A percentile compares a stretch with the other conserved stretches of the same genome.
Evolutionary conservation across 2,888 invertebrate genomes (phyloP).

Genomic region (Lysandra bellargus): DNA sequence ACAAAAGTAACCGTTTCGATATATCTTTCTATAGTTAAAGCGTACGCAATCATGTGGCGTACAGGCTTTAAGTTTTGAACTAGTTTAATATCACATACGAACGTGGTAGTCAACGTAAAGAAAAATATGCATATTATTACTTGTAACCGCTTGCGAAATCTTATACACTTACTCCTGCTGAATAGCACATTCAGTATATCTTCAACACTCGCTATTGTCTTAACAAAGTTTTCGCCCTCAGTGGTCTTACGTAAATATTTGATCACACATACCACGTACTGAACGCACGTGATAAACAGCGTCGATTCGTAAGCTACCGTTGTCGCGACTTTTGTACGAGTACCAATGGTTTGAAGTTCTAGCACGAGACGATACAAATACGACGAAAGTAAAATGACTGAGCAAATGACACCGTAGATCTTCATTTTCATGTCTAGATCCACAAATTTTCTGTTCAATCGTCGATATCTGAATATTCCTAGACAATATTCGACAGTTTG

Average conservation of each 20-base stretch:
- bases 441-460: not conserved
- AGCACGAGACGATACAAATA: not conserved
- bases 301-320: not conserved
- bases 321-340: not conserved
- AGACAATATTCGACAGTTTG: not conserved
- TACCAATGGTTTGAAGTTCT: not conserved
- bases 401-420: not conserved
- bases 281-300: not conserved
- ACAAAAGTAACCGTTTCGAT: not conserved
- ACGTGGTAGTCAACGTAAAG: not conserved
- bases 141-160: not conserved
- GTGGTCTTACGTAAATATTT: not conserved
- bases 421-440: not conserved
- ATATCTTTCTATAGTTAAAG: not conserved
- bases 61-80: not conserved
- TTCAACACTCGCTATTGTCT: not conserved
- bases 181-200: not conserved
- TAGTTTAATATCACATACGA: not conserved
- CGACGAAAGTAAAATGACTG: not conserved
- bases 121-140: not conserved
- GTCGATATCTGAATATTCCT: constrained; percentile 15
- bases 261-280: not conserved
- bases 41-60: not conserved
- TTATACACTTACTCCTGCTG: not conserved
- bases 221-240: not conserved